Conservation (phyloP, 1,140 invertebrate genomes). For the Leptinotarsa lineolata region DNA sequence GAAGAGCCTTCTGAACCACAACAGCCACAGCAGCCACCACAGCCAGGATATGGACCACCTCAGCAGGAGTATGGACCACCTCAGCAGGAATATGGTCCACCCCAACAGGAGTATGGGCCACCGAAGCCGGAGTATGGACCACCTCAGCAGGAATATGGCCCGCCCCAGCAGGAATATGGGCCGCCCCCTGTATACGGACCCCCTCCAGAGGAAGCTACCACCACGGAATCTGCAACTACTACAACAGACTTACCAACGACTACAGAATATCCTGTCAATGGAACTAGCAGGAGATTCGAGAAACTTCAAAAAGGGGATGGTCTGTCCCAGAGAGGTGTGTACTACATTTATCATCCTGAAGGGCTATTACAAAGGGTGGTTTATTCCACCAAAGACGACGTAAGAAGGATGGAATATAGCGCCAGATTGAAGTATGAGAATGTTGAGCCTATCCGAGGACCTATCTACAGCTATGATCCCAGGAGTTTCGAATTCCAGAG, state of each 20-base stretch:
- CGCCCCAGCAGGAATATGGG: constrained; percentile 17
- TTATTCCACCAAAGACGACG: constrained; percentile 59
- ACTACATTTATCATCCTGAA: constrained; percentile 61
- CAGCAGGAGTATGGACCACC: constrained; percentile 28
- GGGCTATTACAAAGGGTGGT: constrained; percentile 59
- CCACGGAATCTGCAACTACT: constrained; percentile 25
- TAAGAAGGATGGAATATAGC: constrained; percentile 61
- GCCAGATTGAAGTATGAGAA: constrained; percentile 61
- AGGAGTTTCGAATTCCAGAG: constrained; percentile 31
- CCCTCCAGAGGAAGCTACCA: constrained; percentile 17
- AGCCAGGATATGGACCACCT: constrained; percentile 35
- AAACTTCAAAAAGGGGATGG: constrained; percentile 27
- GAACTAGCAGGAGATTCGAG: constrained; percentile 17
- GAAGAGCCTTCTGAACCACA: not conserved
- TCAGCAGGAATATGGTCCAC: constrained; percentile 31
- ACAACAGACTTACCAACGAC: constrained; percentile 43
- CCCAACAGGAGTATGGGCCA: constrained; percentile 30
- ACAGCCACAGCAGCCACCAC: not conserved
- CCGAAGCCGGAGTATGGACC: constrained; percentile 32
- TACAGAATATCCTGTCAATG: constrained; percentile 18
- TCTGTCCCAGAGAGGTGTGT: constrained; percentile 53
- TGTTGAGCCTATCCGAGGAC: constrained; percentile 61
- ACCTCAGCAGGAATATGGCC: constrained; percentile 30
- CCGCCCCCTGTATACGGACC: constrained; percentile 1
- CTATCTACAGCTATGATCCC: constrained; percentile 60